phyloP scores from a whole-genome alignment of 2,888 invertebrate species.

The Noctua comes region DNA sequence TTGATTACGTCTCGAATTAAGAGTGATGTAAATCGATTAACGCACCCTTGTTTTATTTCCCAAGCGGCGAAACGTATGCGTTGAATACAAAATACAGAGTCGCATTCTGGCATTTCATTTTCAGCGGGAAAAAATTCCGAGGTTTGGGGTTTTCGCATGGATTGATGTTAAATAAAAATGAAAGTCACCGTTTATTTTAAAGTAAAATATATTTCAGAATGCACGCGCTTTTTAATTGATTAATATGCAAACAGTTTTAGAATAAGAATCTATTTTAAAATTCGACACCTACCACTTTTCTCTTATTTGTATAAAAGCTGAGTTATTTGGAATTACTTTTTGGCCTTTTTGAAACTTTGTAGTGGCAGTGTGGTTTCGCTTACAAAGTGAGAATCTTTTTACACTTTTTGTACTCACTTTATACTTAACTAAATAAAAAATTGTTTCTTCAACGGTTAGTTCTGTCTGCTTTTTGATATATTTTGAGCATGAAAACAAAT shows the following conservation, averaged over 20 bases:
- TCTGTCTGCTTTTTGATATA: too few relatives aligned
- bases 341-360: background rate
- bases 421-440: background rate
- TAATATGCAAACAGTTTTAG: background rate
- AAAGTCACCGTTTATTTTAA: background rate
- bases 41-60: constrained; percentile 53
- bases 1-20: constrained; percentile 61
- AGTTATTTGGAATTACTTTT: background rate
- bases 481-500: background rate
- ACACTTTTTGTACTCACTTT: background rate
- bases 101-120: constrained; percentile 11
- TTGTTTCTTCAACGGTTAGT: background rate
- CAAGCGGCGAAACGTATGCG: constrained; percentile 23
- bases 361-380: background rate
- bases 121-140: background rate
- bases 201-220: background rate
- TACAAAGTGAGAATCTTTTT: background rate
- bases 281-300: background rate
- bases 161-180: constrained; percentile 17
- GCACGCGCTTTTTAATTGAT: background rate
- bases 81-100: constrained; percentile 34
- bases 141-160: background rate
- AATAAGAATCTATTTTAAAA: background rate
- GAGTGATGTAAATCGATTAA: constrained; percentile 53
- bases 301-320: background rate